Evolutionary conservation across 2,888 invertebrate species (phyloP).

Genomic region (Eupsilia transversa): DNA sequence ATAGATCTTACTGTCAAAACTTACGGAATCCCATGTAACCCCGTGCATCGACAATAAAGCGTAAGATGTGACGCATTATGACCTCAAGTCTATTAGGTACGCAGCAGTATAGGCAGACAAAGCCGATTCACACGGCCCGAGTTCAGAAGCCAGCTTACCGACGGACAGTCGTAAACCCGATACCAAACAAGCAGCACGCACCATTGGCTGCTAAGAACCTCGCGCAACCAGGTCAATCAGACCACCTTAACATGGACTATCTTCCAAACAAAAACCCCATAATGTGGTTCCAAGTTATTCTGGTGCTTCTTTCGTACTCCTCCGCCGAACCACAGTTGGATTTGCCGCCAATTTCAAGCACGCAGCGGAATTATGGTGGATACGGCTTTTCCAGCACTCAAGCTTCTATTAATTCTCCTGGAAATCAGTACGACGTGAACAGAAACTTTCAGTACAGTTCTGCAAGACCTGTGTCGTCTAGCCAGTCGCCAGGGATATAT

Average conservation of each 20-base stretch:
- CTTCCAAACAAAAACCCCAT: constrained; percentile 73
- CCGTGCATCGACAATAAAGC: constrained; percentile 46
- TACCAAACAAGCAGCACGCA: constrained; percentile 84
- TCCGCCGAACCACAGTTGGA: constrained; percentile 87
- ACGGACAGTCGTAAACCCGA: constrained; percentile 83
- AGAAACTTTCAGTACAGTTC: constrained; percentile 82
- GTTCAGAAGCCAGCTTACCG: constrained; percentile 76
- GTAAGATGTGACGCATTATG: constrained; percentile 66
- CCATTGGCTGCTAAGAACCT: constrained; percentile 76
- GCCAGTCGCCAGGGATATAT: constrained; percentile 77
- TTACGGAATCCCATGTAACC: constrained; percentile 49
- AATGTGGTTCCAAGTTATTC: constrained; percentile 75
- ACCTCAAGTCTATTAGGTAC: constrained; percentile 67
- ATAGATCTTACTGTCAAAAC: neutral
- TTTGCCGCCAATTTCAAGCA: constrained; percentile 88
- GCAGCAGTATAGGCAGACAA: constrained; percentile 72
- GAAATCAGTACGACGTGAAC: constrained; percentile 83
- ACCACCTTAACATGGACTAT: constrained; percentile 83
- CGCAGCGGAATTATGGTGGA: constrained; percentile 81
- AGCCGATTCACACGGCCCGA: constrained; percentile 86
- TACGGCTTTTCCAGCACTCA: constrained; percentile 85
- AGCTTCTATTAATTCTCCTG: constrained; percentile 83
- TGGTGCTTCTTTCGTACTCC: constrained; percentile 72
- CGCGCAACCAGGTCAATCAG: constrained; percentile 70
- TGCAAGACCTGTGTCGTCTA: constrained; percentile 75